Base-by-base conservation (phyloP, 1,140 invertebrate genomes). In the Orchestia grillus region DNA sequence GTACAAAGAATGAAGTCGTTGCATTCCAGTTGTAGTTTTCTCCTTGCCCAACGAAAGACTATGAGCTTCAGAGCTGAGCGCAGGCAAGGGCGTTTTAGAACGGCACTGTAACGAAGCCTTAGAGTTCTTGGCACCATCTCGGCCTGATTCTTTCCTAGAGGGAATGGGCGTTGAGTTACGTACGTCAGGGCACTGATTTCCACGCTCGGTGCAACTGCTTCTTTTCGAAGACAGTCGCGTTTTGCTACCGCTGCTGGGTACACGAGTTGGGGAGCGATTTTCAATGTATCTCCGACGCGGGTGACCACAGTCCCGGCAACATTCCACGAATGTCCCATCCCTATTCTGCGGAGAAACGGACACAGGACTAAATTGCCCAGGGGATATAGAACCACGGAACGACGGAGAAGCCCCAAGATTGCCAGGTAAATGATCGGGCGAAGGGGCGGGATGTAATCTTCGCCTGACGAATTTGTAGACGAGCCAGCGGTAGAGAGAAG, bases 401-500 rank as follows among this genome's bases (percentile, higher is more conserved):
- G 92, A 94, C 92, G 92, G 92, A 47, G 92, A 45, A 3, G 40
- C 44, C 11, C 23, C 92, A 44, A 94, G 92, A 47, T 94, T 47
- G 36, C 92, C 92, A 94, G 44, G 43, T 40, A 94, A 40, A 94
- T 44, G 92, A 45, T 16, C 92, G 40, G 92, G 92, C 92, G 92
- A 94, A 45, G 92, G 43, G 6, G 92, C 92, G 36, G 92, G 92
- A 94, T 94, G 92, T 15, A 94, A 44, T 94, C 44, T 94, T 44
- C 92, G 92, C 44, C 92, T 94, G 92, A 94, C 92, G 44, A 94
- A 94, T 94, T 94, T 94, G 44, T 94, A 94, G 40, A 94, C 92
- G 92, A 94, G 92, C 96, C 96, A 96, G 87, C 96, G 96, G 87
- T 90, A 96, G 43, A 96, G 45, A 8, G 92, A 94, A 94, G 92